These are phyloP conservation scores for Rhinogobius similis DNA, from an alignment of 2,113 vertebrate species.

Conservation along the genomic window DNA sequence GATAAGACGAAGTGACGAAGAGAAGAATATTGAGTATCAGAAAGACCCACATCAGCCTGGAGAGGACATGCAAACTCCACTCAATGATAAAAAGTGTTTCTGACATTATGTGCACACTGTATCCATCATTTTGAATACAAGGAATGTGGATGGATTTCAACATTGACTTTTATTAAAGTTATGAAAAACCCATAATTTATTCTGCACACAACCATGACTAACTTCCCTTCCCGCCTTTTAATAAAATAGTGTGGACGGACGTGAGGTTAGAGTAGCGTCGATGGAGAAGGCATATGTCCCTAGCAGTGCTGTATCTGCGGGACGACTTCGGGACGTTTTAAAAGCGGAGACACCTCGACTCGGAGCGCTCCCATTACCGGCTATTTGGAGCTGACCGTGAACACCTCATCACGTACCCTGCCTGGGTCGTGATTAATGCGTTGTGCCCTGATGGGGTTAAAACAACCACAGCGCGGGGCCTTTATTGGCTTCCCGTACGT, in stretches of 20 bases:
- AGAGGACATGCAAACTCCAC: neutral
- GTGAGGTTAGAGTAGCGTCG: neutral
- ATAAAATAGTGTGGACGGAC: constrained; percentile 8
- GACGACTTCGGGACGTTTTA: constrained; percentile 9
- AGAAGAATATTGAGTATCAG: neutral
- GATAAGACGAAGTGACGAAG: too few species aligned
- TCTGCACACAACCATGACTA: neutral
- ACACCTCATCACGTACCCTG: constrained; percentile 73
- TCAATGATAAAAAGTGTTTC: neutral
- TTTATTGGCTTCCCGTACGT: constrained; percentile 72
- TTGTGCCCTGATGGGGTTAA: constrained; percentile 69
- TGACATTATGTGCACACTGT: neutral
- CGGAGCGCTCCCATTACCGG: constrained; percentile 45
- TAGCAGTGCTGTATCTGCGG: constrained; percentile 4
- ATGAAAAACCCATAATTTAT: neutral
- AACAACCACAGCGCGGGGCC: constrained; percentile 61
- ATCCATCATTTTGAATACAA: neutral
- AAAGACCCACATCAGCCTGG: neutral
- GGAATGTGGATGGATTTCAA: neutral
- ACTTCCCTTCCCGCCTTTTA: neutral
- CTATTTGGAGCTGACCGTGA: constrained; percentile 64
- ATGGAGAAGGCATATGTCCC: neutral
- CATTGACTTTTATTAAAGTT: neutral
- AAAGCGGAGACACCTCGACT: constrained; percentile 26
- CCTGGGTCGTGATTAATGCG: constrained; percentile 73